phyloP scores from a whole-genome alignment of 2,888 invertebrate genomes.

The Cheilosia vernalis region DNA sequence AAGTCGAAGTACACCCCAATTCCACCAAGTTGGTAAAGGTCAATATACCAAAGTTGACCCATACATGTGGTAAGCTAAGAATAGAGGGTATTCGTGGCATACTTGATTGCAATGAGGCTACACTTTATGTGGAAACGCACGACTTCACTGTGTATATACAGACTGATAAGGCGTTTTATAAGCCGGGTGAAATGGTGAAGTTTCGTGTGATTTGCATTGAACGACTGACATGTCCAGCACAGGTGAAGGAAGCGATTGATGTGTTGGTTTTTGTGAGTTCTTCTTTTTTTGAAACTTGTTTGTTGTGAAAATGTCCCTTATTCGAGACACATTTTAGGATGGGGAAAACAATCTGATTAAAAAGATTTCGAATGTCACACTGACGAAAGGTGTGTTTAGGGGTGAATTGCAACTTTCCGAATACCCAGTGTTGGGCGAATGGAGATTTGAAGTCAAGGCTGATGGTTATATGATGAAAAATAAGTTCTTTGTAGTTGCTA shows the following conservation, averaged over 20 bases:
- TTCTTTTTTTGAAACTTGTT: conserved; percentile 78
- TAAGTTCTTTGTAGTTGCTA: conserved; percentile 88
- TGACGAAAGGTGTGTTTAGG: conserved; percentile 85
- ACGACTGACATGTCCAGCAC: conserved; percentile 88
- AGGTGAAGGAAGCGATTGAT: conserved; percentile 85
- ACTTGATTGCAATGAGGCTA: neutral
- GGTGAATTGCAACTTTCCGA: conserved; percentile 91
- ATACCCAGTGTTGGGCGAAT: conserved; percentile 92
- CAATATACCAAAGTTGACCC: neutral
- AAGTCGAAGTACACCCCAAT: conserved; percentile 26
- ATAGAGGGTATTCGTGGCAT: conserved; percentile 20
- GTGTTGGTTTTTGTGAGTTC: conserved; percentile 87
- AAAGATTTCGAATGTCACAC: conserved; percentile 88
- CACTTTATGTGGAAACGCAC: neutral
- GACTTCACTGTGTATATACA: conserved; percentile 94
- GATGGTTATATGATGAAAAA: conserved; percentile 77
- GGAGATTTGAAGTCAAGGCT: conserved; percentile 85
- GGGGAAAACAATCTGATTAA: conserved; percentile 91
- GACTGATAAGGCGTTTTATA: conserved; percentile 95
- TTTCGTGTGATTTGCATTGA: conserved; percentile 87
- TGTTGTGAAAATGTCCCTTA: neutral
- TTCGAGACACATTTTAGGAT: conserved; percentile 85
- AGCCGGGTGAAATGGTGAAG: conserved; percentile 92
- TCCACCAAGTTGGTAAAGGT: conserved; percentile 31
- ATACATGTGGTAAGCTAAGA: neutral